Conservation (phyloP, 2,113 vertebrate species). For the Apodemus sylvaticus region DNA sequence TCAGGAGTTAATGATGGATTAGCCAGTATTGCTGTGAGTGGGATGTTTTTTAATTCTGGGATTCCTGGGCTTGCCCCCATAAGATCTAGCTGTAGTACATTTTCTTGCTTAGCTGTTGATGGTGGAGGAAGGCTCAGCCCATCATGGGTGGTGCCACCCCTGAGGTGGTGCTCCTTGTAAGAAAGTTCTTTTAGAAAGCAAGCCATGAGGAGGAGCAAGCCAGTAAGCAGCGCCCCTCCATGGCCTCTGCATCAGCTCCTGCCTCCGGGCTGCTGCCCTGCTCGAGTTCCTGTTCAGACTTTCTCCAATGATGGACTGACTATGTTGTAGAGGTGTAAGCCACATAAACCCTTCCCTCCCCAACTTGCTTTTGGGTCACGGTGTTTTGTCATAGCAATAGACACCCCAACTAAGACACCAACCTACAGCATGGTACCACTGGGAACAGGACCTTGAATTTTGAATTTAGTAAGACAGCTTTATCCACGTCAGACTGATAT, state of each 20-base stretch:
- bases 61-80: background rate
- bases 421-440: background rate
- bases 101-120: background rate
- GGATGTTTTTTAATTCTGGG: background rate
- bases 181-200: background rate
- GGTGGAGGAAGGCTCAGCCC: background rate
- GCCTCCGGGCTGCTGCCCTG: background rate
- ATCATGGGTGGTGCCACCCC: background rate
- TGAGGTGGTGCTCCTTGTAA: background rate
- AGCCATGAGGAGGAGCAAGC: background rate
- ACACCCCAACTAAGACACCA: background rate
- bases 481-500: no score
- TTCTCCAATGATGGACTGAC: background rate
- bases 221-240: background rate
- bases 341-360: background rate
- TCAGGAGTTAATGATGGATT: background rate
- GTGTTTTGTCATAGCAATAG: background rate
- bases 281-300: background rate
- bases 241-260: background rate
- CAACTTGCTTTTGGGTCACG: background rate
- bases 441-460: background rate
- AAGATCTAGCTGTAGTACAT: background rate
- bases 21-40: background rate
- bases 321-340: no score
- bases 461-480: background rate